A percentile compares a stretch with the other conserved stretches of the same genome.
Evolutionary conservation across 2,888 invertebrate genomes (phyloP).

Genomic region (Agrenia bidenticulata): DNA sequence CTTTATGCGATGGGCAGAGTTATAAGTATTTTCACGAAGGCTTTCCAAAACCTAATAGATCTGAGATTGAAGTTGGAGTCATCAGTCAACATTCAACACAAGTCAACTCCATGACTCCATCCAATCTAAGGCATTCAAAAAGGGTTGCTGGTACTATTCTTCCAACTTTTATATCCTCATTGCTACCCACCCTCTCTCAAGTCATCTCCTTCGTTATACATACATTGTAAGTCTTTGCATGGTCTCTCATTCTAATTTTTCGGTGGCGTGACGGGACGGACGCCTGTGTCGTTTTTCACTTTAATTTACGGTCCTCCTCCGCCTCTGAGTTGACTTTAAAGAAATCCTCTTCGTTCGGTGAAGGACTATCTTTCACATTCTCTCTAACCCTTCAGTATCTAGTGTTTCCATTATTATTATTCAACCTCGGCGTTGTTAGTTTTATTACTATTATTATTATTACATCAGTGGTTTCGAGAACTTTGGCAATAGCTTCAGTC

Average conservation of each 20-base stretch:
- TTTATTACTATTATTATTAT: too few species aligned
- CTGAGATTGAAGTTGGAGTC: slow-evolving; percentile 5
- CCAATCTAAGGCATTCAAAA: too few species aligned
- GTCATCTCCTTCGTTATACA: too few species aligned
- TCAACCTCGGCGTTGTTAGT: too few species aligned
- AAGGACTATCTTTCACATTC: background rate
- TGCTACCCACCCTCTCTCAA: background rate
- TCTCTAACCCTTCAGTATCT: too few species aligned
- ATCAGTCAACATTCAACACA: slow-evolving; percentile 9
- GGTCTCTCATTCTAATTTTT: slow-evolving; percentile 15
- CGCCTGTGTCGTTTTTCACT: slow-evolving; percentile 8
- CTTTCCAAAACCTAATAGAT: background rate
- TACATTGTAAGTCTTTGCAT: background rate
- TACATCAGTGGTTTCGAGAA: too few species aligned
- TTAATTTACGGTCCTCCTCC: slow-evolving; percentile 6
- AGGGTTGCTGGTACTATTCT: too few species aligned
- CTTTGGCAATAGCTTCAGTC: too few species aligned
- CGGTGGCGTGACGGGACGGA: background rate
- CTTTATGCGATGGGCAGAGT: background rate
- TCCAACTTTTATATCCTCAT: too few species aligned
- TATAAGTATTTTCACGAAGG: background rate
- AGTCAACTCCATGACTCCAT: too few species aligned
- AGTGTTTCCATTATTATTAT: too few species aligned
- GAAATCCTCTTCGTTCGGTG: background rate
- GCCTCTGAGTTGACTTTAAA: background rate